Base-by-base conservation (phyloP, 1,140 invertebrate genomes). In the Araneus ventricosus region DNA sequence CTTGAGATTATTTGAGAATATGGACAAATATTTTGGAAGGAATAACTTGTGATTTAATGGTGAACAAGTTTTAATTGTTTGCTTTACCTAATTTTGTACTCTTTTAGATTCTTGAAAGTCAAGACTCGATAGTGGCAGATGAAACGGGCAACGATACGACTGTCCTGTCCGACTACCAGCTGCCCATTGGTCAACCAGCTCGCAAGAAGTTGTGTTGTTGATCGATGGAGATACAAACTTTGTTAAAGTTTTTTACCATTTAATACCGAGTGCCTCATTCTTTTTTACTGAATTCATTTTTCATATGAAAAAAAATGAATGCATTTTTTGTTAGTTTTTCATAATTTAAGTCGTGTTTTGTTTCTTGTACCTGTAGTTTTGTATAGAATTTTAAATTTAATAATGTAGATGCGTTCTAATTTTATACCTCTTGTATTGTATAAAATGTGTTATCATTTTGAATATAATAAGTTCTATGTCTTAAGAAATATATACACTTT, bases 31-130 rank as follows among this genome's bases (percentile, higher is more conserved):
- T 45, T 45, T 45, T 45, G 41, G 10, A 45, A 45, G 41, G 10
- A 45, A 8, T 45, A 45, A 45, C 41, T 17, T 52, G 45, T 4
- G 3, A 17, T 52, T 52, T 52, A 52, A 14, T 52, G 0, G 45
- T n/a, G 45, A 45, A 52, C 10, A 52, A 52, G n/a, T 52, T 52
- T 52, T 17, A 52, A 52, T 17, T 17, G 10, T 14, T 52, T 52
- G 10, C 14, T n/a, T n/a, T 45, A 61, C 7, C 59, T 20, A 63
- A 27, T 63, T 14, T 27, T 10, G n/a, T 8, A 5, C 2, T 30
- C 27, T 27, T 10, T 84, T 39, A 93, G 92, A 89, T 93, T 37
- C 92, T 93, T 67, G 92, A 93, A 89, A 88, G 86, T 85, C 92
- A 93, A 84, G 92, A 93, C 67, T 93, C 92, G 4, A 85, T 93